Evolutionary conservation across 53 echinoderm and acorn worm genomes (phyloP), one percentile per base, ranked within the genome.

Genomic region (Echinarachnius parma): DNA sequence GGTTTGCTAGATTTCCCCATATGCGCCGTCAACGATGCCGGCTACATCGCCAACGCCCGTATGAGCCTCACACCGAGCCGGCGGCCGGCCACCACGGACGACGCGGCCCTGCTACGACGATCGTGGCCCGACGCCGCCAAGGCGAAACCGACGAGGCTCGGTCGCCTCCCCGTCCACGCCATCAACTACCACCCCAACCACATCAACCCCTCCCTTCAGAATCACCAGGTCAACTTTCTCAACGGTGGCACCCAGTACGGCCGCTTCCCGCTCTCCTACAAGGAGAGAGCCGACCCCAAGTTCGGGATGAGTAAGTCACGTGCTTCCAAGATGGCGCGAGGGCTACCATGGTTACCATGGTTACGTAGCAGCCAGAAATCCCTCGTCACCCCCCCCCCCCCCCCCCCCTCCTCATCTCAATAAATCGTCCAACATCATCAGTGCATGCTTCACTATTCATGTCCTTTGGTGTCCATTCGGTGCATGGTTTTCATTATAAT

Each of bases 1-100:
- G 95, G 95, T 69, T 76, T 91, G 66, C 75, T 87, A 35, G 95
- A 95, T 53, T 81, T 79, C 54, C 95, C 95, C n/a, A 95, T 95
- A 46, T 95, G 95, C 75, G 77, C 95, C 28, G 95, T 95, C 47
- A 86, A 88, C 28, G 96, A 96, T 60, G 91, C 86, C 53, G 91
- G 88, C 31, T 89, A 69, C 47, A 61, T 93, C 37, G 25, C 62
- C 36, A 82, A 89, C 62, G 68, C 89, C 13, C 77, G 80, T 20
- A 65, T 87, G 34, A 75, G 67, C 10, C 31, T 72, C 27, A 39
- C 39, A 39, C n/a, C n/a, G n/a, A n/a, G n/a, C n/a, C 53, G 72
- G 18, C 53, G 82, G 44, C 87, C 87, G 11, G 74, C 78, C 27
- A 87, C 87, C 21, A 66, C 8, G 66, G 70, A 69, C 53, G 70